These are phyloP conservation scores for Yponomeuta malinellus DNA, from an alignment of 2,888 invertebrate species.

Conservation along the genomic window DNA sequence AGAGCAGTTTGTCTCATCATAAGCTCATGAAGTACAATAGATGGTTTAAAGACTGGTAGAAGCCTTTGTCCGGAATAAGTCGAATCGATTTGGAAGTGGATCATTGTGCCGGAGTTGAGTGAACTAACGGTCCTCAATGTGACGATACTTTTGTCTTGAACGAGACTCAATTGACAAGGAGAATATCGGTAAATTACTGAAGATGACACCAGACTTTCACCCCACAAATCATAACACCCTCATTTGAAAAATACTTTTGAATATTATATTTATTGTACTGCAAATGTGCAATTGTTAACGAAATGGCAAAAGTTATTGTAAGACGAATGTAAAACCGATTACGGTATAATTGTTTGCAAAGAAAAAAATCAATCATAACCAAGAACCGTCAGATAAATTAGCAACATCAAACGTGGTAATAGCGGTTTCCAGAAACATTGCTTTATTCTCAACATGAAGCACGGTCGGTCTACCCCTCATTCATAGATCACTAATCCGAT, in stretches of 20 bases:
- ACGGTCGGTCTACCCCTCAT: no score
- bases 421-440: not conserved
- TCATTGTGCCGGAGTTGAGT: constrained; percentile 26
- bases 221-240: not conserved
- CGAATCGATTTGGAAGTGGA: constrained; percentile 19
- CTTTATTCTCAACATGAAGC: not conserved
- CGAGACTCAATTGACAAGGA: not conserved
- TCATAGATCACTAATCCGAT: no score
- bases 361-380: not conserved
- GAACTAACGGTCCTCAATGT: constrained; percentile 27
- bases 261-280: not conserved
- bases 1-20: constrained; percentile 8
- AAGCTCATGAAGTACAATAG: constrained; percentile 18
- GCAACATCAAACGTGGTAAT: not conserved
- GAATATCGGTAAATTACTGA: not conserved
- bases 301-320: not conserved
- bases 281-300: not conserved
- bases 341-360: not conserved
- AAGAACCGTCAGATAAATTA: not conserved
- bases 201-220: not conserved
- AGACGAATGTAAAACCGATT: not conserved
- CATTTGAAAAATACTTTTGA: not conserved
- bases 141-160: constrained; percentile 7
- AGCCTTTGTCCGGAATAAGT: constrained; percentile 27
- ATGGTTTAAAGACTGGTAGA: constrained; percentile 20